A percentile compares a stretch with the other conserved stretches of the same genome.
Conservation (phyloP, 2,888 invertebrate genomes). For the Nymphalis polychloros region DNA sequence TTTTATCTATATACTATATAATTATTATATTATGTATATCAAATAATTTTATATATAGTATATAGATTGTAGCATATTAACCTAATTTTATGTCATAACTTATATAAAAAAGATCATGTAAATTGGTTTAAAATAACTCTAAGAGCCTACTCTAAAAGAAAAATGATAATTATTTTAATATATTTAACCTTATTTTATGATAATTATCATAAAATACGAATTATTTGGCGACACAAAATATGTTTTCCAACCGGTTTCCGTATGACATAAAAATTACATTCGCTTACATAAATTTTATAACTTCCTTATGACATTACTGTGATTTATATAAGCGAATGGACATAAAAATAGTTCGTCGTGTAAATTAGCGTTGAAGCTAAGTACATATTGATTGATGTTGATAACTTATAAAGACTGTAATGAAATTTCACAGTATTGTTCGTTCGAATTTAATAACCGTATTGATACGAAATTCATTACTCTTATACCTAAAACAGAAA, state of each 20-base stretch:
- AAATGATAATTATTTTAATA: background rate
- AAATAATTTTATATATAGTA: too few relatives aligned
- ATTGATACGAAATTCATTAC: too few relatives aligned
- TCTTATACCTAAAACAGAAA: too few relatives aligned
- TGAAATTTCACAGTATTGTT: too few relatives aligned
- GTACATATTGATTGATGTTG: background rate
- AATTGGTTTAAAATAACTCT: too few relatives aligned
- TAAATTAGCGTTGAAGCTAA: background rate
- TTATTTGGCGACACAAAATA: background rate
- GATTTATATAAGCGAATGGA: background rate
- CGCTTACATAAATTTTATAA: slow-evolving; percentile 12
- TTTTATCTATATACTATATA: too few relatives aligned
- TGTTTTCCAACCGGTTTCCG: slow-evolving; percentile 12
- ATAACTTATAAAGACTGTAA: too few relatives aligned
- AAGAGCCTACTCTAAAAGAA: background rate
- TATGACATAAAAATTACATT: slow-evolving; percentile 20
- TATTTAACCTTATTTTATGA: background rate
- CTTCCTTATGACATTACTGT: slow-evolving; percentile 9
- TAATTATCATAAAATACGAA: background rate
- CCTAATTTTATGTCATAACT: too few relatives aligned
- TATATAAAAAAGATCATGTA: too few relatives aligned
- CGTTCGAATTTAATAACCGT: too few relatives aligned
- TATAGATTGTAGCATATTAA: too few relatives aligned
- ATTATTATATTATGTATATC: too few relatives aligned
- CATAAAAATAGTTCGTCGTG: background rate